Evolutionary conservation across 2,888 invertebrate species (phyloP).

Genomic region (Stegophylla sp.): DNA sequence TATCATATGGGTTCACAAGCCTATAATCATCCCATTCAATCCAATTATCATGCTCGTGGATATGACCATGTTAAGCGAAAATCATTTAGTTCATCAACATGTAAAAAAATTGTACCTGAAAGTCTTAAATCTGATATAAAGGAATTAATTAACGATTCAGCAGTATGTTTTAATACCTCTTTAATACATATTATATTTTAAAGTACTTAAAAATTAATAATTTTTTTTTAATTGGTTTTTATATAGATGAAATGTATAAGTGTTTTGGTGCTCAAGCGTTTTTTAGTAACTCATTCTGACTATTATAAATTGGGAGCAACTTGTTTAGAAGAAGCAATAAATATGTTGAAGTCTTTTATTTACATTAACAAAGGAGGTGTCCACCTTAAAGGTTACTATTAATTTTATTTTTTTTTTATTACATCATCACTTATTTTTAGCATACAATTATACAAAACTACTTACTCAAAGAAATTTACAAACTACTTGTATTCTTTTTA

Average conservation of each 20-base stretch:
- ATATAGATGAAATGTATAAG: background rate
- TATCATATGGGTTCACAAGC: background rate
- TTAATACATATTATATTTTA: background rate
- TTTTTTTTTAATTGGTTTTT: constrained; percentile 4
- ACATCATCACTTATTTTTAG: no score
- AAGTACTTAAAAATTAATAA: background rate
- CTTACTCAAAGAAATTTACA: no score
- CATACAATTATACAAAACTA: no score
- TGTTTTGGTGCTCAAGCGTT: background rate
- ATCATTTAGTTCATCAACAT: background rate
- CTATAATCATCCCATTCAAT: background rate
- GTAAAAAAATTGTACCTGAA: background rate
- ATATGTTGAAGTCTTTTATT: constrained; percentile 44
- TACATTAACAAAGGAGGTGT: constrained; percentile 36
- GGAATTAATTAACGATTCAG: background rate
- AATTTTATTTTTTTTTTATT: background rate
- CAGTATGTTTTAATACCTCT: no score
- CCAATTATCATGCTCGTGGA: constrained; percentile 4
- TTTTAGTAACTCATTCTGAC: constrained; percentile 32
- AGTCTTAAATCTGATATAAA: background rate
- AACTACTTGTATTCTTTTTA: no score
- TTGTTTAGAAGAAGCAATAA: constrained; percentile 37
- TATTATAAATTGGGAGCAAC: constrained; percentile 3
- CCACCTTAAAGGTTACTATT: constrained; percentile 39
- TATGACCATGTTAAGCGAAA: constrained; percentile 16